These are phyloP conservation scores for Meriones unguiculatus DNA, from an alignment of 2,113 vertebrate genomes.

Conservation along the genomic window DNA sequence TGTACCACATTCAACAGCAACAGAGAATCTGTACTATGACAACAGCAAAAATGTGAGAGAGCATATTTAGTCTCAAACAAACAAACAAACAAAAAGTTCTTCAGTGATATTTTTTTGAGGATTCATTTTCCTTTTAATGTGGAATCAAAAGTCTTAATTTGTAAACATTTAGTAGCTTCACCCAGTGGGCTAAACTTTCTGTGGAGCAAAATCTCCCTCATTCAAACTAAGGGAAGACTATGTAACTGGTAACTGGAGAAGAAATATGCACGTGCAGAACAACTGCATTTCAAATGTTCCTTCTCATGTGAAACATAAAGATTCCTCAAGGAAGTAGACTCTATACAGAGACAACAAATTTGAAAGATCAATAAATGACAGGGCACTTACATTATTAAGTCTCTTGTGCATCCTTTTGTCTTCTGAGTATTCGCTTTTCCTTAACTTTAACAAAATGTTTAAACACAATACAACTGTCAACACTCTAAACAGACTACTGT, in stretches of 20 bases:
- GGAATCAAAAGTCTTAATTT: conserved; percentile 36
- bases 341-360: conserved; percentile 29
- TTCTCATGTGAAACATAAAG: conserved; percentile 53
- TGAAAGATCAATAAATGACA: background rate
- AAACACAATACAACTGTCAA: background rate
- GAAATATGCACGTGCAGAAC: background rate
- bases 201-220: conserved; percentile 28
- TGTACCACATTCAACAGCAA: background rate
- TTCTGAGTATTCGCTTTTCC: conserved; percentile 10
- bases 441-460: conserved; percentile 14
- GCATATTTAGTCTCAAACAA: background rate
- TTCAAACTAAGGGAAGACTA: conserved; percentile 49
- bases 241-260: conserved; percentile 19
- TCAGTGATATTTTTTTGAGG: background rate
- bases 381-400: background rate
- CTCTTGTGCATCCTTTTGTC: background rate
- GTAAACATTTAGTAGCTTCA: conserved; percentile 45
- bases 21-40: background rate
- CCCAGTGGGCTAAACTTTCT: background rate
- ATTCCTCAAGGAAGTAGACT: conserved; percentile 36
- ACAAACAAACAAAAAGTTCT: conserved; percentile 23
- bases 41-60: background rate
- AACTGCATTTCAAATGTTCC: conserved; percentile 35
- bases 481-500: conserved; percentile 29
- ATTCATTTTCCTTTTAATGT: background rate